Base-by-base conservation (phyloP, 2,888 invertebrate genomes). In the Crocallis elinguaria region DNA sequence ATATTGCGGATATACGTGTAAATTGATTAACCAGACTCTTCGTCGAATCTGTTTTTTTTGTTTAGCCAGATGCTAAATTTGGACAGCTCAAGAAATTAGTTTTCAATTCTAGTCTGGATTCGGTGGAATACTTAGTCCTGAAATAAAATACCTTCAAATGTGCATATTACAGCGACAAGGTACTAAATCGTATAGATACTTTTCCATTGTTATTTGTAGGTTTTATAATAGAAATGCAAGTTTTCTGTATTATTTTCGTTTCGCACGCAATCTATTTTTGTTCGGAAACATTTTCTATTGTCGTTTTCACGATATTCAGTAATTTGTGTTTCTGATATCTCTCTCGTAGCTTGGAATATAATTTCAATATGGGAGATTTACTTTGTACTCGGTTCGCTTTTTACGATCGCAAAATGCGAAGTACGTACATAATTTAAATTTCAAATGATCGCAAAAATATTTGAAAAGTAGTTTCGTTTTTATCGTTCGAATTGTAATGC, bases 261-360 rank as follows among this genome's bases (percentile, higher is more conserved):
- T 13, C 8, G 44, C 60, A 63, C 63, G 60, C 63, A 33, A 60
- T 11, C 27, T 13, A 19, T 27, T 53, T 25, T 50, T 58, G 62
- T 63, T 63, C 49, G 60, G 56, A 58, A 60, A 60, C 56, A 60
- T 60, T 53, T 57, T 49, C 49, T 37, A 57, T 44, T 42, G 25
- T 41, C 21, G 25, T 32, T 54, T 44, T 39, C 49, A 50, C 41
- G 41, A 42, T 33, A 45, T 36, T 13, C 13, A 25, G 51, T 44
- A 13, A 46, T 57, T 57, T 52, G 45, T 36, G 11, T n/a, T 51
- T 49, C n/a, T 49, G 17, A 49, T 33, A 50, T 42, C 42, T 37
- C 19, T 29, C 14, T 44, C 12, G 33, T 35, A 32, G 11, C 27
- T 13, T 13, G 35, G 21, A 21, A 49, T 5, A 0, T 23, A 30